phyloP scores from a whole-genome alignment of 2,888 invertebrate genomes.

The Lucinisca nassula region DNA sequence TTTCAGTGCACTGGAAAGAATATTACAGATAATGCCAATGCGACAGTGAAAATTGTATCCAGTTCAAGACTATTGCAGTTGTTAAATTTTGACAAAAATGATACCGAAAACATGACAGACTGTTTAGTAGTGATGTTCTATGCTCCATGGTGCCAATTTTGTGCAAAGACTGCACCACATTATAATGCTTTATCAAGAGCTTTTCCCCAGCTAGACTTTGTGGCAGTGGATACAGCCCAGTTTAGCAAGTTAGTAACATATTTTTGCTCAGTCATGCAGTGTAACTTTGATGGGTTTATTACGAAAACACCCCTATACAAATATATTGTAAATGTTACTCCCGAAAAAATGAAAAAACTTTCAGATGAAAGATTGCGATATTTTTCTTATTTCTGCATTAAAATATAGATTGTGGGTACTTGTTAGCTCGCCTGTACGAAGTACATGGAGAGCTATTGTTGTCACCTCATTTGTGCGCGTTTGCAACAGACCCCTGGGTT shows the following conservation, averaged over 20 bases:
- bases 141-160: conserved; percentile 96
- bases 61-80: conserved; percentile 92
- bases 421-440: too few relatives aligned
- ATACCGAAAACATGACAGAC: conserved; percentile 88
- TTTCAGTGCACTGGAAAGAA: conserved; percentile 83
- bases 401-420: too few relatives aligned
- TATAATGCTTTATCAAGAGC: conserved; percentile 96
- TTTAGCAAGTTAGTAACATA: conserved; percentile 89
- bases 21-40: conserved; percentile 77
- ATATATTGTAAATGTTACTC: too few relatives aligned
- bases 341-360: too few relatives aligned
- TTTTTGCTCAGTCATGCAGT: too few relatives aligned
- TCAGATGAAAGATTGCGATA: too few relatives aligned
- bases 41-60: conserved; percentile 91
- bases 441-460: too few relatives aligned
- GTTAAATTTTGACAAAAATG: conserved; percentile 89
- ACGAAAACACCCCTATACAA: too few relatives aligned
- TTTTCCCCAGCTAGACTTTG: conserved; percentile 95
- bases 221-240: conserved; percentile 96
- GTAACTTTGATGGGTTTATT: too few relatives aligned
- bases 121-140: conserved; percentile 95
- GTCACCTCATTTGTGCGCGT: too few relatives aligned
- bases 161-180: conserved; percentile 95
- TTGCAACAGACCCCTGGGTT: too few relatives aligned
- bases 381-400: too few relatives aligned